These are phyloP conservation scores for Laticauda laticaudata DNA, from an alignment of 2,113 vertebrate species.

Conservation along the genomic window DNA sequence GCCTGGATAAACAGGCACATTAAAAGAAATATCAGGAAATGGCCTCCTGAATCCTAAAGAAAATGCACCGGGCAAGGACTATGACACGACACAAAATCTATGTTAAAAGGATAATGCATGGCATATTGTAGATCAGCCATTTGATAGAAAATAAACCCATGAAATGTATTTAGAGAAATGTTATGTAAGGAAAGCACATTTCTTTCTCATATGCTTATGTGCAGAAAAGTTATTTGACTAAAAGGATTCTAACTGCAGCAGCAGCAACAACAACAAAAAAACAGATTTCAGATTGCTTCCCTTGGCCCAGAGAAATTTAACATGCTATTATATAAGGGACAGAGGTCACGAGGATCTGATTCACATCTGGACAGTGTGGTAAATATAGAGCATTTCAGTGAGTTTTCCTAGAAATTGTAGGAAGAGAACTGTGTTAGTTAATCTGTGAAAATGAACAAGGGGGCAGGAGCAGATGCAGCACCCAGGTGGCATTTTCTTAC, in stretches of 20 bases:
- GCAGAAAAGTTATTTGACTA: not conserved
- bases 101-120: not conserved
- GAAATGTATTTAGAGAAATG: not conserved
- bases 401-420: not conserved
- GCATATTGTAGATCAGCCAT: conserved; percentile 4
- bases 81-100: conserved; percentile 17
- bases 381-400: not conserved
- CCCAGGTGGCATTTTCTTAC: not conserved
- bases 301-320: not conserved
- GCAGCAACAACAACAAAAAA: not conserved
- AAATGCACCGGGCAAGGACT: conserved; percentile 40
- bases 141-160: not conserved
- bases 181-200: not conserved
- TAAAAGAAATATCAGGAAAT: conserved; percentile 51
- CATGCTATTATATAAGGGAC: not conserved
- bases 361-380: not conserved
- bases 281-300: not conserved
- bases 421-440: not conserved
- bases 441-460: not conserved
- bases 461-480: not conserved
- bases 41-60: not conserved
- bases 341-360: not conserved
- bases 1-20: conserved; percentile 23
- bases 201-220: not conserved
- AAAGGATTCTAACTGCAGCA: not conserved